Percentiles rank a stretch among this genome's conserved stretches.
phyloP scores from a whole-genome alignment of 2,888 invertebrate species.

The Caenorhabditis panamensis region DNA sequence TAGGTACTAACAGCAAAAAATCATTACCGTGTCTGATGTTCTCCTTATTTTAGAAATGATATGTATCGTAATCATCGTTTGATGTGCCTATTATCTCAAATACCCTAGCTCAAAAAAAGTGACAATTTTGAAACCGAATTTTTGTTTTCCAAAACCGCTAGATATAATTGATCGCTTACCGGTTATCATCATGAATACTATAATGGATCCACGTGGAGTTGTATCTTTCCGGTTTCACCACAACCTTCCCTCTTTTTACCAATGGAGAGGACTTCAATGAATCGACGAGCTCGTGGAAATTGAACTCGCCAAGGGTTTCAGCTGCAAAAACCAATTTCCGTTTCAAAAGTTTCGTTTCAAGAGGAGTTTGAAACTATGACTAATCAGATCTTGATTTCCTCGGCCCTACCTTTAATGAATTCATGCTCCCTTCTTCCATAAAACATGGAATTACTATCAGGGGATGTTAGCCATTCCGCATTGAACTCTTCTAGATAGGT shows the following conservation, averaged over 20 bases:
- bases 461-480: conserved; percentile 23
- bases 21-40: too few relatives aligned
- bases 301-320: conserved; percentile 33
- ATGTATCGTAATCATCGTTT: too few relatives aligned
- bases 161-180: too few relatives aligned
- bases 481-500: conserved; percentile 66
- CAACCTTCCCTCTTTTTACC: conserved; percentile 49
- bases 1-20: too few relatives aligned
- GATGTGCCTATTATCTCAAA: too few relatives aligned
- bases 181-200: conserved; percentile 30
- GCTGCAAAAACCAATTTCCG: conserved; percentile 42
- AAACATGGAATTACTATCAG: conserved; percentile 23
- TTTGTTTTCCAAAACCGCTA: too few relatives aligned
- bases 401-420: conserved; percentile 39
- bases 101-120: too few relatives aligned
- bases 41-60: too few relatives aligned
- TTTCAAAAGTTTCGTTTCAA: too few relatives aligned
- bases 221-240: conserved; percentile 40
- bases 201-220: conserved; percentile 59
- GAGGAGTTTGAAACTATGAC: too few relatives aligned
- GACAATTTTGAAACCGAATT: too few relatives aligned
- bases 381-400: too few relatives aligned
- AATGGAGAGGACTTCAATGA: conserved; percentile 41
- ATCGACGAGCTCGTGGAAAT: conserved; percentile 35
- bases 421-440: conserved; percentile 54